Conservation (phyloP, 2,797 vertebrate genomes). For the Graptemys geographica region DNA sequence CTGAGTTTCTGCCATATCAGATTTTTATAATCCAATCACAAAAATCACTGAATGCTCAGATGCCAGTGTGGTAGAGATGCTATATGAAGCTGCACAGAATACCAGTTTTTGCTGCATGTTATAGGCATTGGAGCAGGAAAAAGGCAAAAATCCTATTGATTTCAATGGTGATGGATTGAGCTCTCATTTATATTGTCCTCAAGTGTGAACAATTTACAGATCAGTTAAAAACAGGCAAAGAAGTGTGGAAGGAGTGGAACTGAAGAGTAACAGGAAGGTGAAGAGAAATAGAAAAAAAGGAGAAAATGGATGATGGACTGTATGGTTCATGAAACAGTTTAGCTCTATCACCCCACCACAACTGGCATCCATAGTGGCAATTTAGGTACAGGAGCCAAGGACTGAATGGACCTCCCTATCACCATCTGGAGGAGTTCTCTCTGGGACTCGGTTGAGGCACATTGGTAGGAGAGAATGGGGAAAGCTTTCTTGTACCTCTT, state of each 20-base stretch:
- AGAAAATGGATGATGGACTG: background rate
- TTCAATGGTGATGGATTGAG: background rate
- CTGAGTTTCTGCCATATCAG: background rate
- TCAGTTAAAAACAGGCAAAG: background rate
- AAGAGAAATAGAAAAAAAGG: background rate
- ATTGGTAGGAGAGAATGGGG: background rate
- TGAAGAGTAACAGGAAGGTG: rapidly evolving
- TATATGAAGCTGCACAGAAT: background rate
- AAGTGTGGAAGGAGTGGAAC: background rate
- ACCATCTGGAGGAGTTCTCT: background rate
- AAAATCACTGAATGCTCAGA: background rate
- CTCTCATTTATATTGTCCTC: background rate
- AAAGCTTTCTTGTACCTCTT: background rate
- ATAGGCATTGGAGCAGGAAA: background rate
- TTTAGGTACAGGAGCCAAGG: background rate
- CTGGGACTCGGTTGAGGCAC: background rate
- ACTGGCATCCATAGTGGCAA: background rate
- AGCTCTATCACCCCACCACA: background rate
- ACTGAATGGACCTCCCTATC: background rate
- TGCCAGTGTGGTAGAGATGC: background rate
- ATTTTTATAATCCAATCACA: background rate
- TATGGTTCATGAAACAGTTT: background rate
- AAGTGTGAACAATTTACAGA: background rate
- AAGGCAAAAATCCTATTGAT: rapidly evolving
- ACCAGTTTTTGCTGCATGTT: background rate